Percentiles rank a stretch among this genome's conserved stretches.
These are phyloP conservation scores for Cerastis leucographa DNA, from an alignment of 2,888 invertebrate genomes.

Conservation along the genomic window DNA sequence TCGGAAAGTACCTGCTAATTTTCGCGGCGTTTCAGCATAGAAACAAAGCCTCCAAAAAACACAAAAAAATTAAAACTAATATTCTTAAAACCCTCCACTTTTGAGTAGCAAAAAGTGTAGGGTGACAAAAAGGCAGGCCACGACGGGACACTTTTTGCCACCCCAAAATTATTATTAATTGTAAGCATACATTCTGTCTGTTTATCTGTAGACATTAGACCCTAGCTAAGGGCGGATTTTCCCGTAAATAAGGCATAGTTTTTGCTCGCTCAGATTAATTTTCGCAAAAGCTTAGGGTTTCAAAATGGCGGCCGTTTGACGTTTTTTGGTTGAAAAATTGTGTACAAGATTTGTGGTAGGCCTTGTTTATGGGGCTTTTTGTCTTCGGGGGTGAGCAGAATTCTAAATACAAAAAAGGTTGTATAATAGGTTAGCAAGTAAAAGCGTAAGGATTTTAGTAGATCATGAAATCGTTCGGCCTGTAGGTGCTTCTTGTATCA, in stretches of 20 bases:
- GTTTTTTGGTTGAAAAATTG: conserved; percentile 67
- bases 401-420: conserved; percentile 34
- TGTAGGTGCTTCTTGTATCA: not conserved
- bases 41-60: conserved; percentile 26
- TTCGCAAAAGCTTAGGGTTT: conserved; percentile 73
- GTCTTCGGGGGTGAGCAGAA: conserved; percentile 14
- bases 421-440: not conserved
- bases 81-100: conserved; percentile 79
- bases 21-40: conserved; percentile 7
- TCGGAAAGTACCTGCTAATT: not conserved
- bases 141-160: conserved; percentile 79
- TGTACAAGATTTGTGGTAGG: conserved; percentile 59
- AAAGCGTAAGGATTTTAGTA: not conserved
- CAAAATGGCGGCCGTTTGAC: conserved; percentile 70
- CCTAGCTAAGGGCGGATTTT: conserved; percentile 77
- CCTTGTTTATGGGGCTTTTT: conserved; percentile 47
- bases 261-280: conserved; percentile 82
- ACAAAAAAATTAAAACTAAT: conserved; percentile 72
- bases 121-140: conserved; percentile 73
- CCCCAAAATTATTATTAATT: conserved; percentile 88
- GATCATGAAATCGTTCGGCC: not conserved
- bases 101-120: conserved; percentile 67
- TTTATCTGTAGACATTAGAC: conserved; percentile 85
- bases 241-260: conserved; percentile 86
- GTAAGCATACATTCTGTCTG: conserved; percentile 84